Percentiles rank a stretch among this genome's conserved stretches.
Evolutionary conservation across 2,797 vertebrate genomes (phyloP).

Genomic region (Gobio occitaniae): DNA sequence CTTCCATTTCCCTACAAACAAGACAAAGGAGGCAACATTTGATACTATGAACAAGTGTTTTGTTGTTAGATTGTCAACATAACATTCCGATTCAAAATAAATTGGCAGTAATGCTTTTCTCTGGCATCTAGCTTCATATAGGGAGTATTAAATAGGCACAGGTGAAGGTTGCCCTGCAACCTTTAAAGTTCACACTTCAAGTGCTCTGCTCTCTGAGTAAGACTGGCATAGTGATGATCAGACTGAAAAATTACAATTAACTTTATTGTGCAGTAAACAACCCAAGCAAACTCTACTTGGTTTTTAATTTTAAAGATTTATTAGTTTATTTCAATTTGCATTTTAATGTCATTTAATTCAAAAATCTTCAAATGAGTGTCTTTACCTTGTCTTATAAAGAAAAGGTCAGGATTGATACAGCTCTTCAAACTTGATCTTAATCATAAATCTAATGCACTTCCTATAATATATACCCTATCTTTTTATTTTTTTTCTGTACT

Average conservation of each 20-base stretch:
- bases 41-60: background rate
- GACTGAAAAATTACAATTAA: background rate
- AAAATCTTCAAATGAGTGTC: background rate
- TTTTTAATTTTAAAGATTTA: background rate
- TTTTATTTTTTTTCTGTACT: background rate
- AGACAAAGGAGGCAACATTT: background rate
- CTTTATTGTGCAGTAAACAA: background rate
- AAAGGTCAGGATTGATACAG: background rate
- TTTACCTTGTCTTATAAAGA: background rate
- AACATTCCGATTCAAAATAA: constrained; percentile 14
- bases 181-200: constrained; percentile 45
- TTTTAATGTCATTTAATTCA: background rate
- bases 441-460: background rate
- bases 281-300: background rate
- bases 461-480: background rate
- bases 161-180: constrained; percentile 13
- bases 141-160: background rate
- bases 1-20: background rate
- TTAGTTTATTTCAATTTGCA: background rate
- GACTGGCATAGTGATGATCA: constrained; percentile 8
- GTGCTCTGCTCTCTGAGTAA: background rate
- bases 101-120: background rate
- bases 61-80: background rate
- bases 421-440: background rate
- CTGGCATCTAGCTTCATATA: constrained; percentile 4